Conservation (phyloP, 2,113 vertebrate genomes). For the Porphyrio hochstetteri region DNA sequence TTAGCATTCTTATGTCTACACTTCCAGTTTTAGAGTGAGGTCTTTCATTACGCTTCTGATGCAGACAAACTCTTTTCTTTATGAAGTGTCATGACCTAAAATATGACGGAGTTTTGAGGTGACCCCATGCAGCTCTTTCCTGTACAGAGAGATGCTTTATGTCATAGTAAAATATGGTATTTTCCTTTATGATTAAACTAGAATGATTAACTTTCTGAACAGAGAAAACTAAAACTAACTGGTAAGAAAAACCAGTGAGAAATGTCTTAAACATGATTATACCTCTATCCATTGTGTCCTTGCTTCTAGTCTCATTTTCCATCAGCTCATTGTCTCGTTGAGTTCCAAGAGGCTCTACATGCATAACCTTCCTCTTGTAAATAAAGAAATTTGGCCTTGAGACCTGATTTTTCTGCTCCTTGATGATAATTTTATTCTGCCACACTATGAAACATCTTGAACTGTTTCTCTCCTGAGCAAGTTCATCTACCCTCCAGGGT, state of each 20-base stretch:
- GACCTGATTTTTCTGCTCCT: not conserved
- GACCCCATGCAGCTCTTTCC: not conserved
- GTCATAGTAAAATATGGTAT: not conserved
- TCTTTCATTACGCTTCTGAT: not conserved
- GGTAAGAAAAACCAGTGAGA: not conserved
- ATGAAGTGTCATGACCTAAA: not conserved
- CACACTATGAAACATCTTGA: not conserved
- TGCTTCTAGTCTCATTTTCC: not conserved
- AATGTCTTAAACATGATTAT: not conserved
- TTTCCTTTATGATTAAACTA: not conserved
- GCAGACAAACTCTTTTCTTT: not conserved
- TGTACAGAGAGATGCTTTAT: not conserved
- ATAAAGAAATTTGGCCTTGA: not conserved
- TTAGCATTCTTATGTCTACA: not conserved
- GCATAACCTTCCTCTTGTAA: not conserved
- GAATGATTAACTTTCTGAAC: not conserved
- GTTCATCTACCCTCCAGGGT: not conserved
- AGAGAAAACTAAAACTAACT: not conserved
- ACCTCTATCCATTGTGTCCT: not conserved
- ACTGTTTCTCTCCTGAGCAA: not conserved
- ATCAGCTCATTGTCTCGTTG: not conserved
- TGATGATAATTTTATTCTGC: not conserved
- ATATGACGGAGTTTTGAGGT: not conserved
- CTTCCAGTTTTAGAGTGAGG: not conserved
- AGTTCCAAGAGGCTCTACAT: not conserved